phyloP scores from a whole-genome alignment of 2,797 vertebrate species.

The Pseudopleuronectes americanus region DNA sequence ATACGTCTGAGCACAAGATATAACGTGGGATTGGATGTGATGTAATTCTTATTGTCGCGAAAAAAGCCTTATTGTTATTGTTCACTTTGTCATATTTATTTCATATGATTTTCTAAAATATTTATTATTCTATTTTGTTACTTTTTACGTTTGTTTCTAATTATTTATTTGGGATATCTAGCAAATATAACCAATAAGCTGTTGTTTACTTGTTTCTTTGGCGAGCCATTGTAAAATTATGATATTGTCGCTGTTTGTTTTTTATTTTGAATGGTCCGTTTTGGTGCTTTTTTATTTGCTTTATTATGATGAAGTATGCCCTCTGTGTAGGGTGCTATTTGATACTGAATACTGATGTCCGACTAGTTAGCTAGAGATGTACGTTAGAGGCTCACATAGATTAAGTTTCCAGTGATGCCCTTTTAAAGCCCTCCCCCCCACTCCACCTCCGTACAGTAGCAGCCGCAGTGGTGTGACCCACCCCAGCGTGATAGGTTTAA shows the following conservation, averaged over 20 bases:
- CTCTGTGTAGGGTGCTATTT: slow-evolving; percentile 82
- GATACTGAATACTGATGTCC: slow-evolving; percentile 83
- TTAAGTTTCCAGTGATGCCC: slow-evolving; percentile 75
- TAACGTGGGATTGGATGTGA: slow-evolving; percentile 79
- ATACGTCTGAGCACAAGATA: slow-evolving; percentile 81
- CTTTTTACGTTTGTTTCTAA: slow-evolving; percentile 77
- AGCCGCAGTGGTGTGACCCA: slow-evolving; percentile 44
- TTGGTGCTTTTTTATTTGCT: slow-evolving; percentile 83
- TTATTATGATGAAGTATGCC: slow-evolving; percentile 71
- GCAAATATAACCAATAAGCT: slow-evolving; percentile 82
- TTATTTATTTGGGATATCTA: slow-evolving; percentile 79
- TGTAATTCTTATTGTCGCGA: slow-evolving; percentile 79
- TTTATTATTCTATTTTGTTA: slow-evolving; percentile 85
- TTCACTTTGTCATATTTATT: slow-evolving; percentile 83
- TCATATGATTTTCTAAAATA: slow-evolving; percentile 77
- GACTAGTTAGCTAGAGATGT: slow-evolving; percentile 78
- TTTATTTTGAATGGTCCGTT: slow-evolving; percentile 76
- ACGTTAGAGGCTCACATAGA: slow-evolving; percentile 75
- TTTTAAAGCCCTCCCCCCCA: slow-evolving; percentile 34
- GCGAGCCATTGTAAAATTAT: slow-evolving; percentile 81
- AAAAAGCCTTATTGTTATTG: slow-evolving; percentile 86
- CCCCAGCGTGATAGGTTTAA: slow-evolving; percentile 34
- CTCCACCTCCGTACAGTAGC: slow-evolving; percentile 30
- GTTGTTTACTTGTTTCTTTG: slow-evolving; percentile 80
- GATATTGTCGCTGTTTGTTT: slow-evolving; percentile 74